Evolutionary conservation across 2,113 vertebrate genomes (phyloP).

Genomic region (Sigmodon hispidus): DNA sequence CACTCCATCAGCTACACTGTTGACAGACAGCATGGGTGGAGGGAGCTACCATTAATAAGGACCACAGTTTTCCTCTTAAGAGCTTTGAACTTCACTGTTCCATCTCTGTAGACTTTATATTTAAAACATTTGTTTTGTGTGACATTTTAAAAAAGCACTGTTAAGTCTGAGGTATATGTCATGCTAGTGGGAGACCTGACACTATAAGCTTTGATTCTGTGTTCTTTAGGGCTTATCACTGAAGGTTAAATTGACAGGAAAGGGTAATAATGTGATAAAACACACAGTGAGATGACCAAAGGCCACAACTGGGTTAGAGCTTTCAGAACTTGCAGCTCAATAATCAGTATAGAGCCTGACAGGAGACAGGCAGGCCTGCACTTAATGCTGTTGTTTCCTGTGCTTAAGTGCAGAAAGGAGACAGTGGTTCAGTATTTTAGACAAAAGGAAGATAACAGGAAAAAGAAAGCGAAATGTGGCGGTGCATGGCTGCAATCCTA

Average conservation of each 20-base stretch:
- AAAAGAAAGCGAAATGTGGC: background rate
- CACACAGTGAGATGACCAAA: background rate
- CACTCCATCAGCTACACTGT: background rate
- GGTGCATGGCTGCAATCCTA: background rate
- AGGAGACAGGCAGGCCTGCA: conserved; percentile 2
- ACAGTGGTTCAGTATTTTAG: background rate
- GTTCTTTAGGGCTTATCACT: background rate
- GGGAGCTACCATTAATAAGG: background rate
- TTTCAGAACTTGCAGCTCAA: background rate
- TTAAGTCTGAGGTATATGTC: background rate
- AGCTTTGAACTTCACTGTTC: background rate
- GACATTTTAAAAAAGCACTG: background rate
- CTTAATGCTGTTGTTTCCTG: conserved; percentile 4
- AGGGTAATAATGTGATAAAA: conserved; percentile 18
- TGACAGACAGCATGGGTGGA: background rate
- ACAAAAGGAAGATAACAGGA: background rate
- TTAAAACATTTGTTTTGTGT: background rate
- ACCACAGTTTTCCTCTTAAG: background rate
- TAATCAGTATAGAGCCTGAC: background rate
- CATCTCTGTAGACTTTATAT: background rate
- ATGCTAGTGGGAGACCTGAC: background rate
- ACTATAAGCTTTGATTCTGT: conserved; percentile 38
- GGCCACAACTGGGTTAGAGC: background rate
- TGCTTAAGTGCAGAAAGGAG: conserved; percentile 40
- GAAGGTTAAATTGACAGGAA: conserved; percentile 24